Evolutionary conservation across 2,797 vertebrate genomes (phyloP), one percentile per base, ranked within the genome.

Genomic region (Ataeniobius toweri): DNA sequence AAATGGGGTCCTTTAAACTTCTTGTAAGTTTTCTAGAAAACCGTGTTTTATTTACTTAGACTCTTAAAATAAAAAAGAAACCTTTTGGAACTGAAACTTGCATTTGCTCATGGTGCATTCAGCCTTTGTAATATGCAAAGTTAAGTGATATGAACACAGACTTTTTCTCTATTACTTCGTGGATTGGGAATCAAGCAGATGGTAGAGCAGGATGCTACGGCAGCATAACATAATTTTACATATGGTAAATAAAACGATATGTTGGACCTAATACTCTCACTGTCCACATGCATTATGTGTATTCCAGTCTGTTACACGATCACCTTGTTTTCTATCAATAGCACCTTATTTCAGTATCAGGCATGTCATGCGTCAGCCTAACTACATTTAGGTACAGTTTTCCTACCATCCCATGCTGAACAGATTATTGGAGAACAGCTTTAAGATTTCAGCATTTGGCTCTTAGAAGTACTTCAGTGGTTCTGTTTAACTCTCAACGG

Each of bases 381-480:
- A 28, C n/a, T 63, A 78, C 85, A 36, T 68, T 58, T 28, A 10
- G 41, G 44, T 36, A 2, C 67, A 46, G 5, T 80, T 13, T 1
- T 83, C 86, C 56, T 56, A 50, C 44, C 41, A 26, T 58, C 44
- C 51, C 28, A 51, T 9, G 22, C 41, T 78, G 72, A 83, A 44
- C 5, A 74, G 73, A 82, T 78, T 39, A 80, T 80, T 46, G 44
- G 24, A 41, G 61, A 81, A 84, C 85, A 74, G 58, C 56, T 80
- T 76, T 80, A 69, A 84, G 85, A 73, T n/a, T 63, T 61, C 18
- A 16, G 13, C 13, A 12, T 16, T 22, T 80, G 70, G 24, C 58
- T 46, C 76, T 48, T 63, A 79, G 70, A 44, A 46, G 50, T 74
- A 78, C 51, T 20, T 74, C 28, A 77, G 56, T 36, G 36, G 36